Evolutionary conservation across 2,888 invertebrate genomes (phyloP), one percentile per base, ranked within the genome.

Genomic region (Scaptomyza parva): DNA sequence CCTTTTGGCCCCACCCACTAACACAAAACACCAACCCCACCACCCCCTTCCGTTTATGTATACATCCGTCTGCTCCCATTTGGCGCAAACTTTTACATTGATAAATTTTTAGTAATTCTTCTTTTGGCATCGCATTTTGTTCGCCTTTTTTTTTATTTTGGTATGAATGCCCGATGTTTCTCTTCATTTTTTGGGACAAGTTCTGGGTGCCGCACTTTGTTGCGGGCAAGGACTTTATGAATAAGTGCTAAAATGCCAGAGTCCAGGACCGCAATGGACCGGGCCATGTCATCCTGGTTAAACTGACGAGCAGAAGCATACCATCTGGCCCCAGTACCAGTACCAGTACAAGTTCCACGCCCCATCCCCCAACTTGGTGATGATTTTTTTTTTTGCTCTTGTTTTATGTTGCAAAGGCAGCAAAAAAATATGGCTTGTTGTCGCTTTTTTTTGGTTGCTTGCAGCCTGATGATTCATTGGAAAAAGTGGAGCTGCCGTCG

Each of bases 201-300:
- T 70, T 79, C 59, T 74, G 74, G 69, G 52, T 41, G 61, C 70
- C 69, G 75, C 45, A 47, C 64, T 64, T 69, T 51, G 60, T 47
- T 59, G 48, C 47, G 72, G 66, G 66, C 71, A 73, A 76, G 70
- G 86, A 78, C 86, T 88, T 87, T 85, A 87, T 89, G 89, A 88
- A 85, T 87, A 87, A 88, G 88, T 88, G 89, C 88, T 83, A 75
- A 85, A 89, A 86, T 86, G 88, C 77, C 89, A 89, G 86, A 86
- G 87, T 84, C 87, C 88, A 88, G 87, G 85, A 90, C 90, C 89
- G 89, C 89, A 86, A 89, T 86, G 87, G 90, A 88, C 88, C 88
- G 84, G 88, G 90, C 88, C 90, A 90, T 91, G 90, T 90, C 90
- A 91, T 87, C 83, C 86, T 88, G 90, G 91, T 91, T 91, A 90